Evolutionary conservation across 2,113 vertebrate species (phyloP).

Genomic region (Narcine bancroftii): DNA sequence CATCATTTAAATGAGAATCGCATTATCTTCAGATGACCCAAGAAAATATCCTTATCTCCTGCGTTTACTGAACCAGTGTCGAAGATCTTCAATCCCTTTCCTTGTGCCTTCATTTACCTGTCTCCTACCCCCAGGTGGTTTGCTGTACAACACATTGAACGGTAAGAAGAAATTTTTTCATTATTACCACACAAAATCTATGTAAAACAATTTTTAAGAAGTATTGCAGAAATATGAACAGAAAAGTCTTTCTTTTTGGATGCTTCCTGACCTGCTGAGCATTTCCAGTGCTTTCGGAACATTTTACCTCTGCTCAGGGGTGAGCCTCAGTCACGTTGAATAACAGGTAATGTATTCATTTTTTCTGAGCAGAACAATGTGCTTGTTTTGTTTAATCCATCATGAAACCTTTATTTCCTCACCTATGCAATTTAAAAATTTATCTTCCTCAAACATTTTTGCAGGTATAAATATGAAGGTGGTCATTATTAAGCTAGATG

Average conservation of each 20-base stretch:
- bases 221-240: neutral
- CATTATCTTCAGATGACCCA: conserved; percentile 51
- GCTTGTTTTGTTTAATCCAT: neutral
- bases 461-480: neutral
- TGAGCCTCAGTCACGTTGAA: neutral
- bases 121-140: conserved; percentile 52
- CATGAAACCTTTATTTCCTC: neutral
- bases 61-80: conserved; percentile 50
- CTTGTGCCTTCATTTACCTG: conserved; percentile 57
- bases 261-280: neutral
- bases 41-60: conserved; percentile 53
- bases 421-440: neutral
- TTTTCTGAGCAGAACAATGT: neutral
- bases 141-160: conserved; percentile 48
- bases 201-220: too few relatives aligned
- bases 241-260: neutral
- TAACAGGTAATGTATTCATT: neutral
- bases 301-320: neutral
- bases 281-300: neutral
- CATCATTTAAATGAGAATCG: neutral
- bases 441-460: neutral
- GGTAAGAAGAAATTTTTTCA: conserved; percentile 43
- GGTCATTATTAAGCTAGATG: neutral
- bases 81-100: conserved; percentile 51
- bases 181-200: too few relatives aligned